phyloP scores from a whole-genome alignment of 2,888 invertebrate species.

The Hirtodrosophila histrioides region DNA sequence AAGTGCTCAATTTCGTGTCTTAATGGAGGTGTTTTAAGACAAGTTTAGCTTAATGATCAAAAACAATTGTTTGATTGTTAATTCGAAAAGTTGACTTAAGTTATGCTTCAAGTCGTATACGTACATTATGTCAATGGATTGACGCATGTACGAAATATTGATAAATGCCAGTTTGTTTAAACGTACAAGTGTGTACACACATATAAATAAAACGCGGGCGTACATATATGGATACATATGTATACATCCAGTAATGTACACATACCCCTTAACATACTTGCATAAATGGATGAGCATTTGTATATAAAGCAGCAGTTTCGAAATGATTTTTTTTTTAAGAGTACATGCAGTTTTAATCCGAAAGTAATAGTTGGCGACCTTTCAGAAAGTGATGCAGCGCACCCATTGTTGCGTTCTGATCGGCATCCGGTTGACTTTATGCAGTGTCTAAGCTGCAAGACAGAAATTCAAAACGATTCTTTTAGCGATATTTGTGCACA shows the following conservation, averaged over 20 bases:
- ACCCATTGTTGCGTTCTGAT: constrained; percentile 75
- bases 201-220: not conserved
- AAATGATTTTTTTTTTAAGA: constrained; percentile 7
- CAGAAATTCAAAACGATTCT: constrained; percentile 62
- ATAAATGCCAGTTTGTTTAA: too few relatives aligned
- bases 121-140: too few relatives aligned
- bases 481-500: constrained; percentile 79
- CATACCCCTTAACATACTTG: not conserved
- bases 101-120: too few relatives aligned
- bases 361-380: constrained; percentile 34
- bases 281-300: constrained; percentile 28
- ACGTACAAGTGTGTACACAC: not conserved
- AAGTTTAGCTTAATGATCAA: not conserved
- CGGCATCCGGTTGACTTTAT: constrained; percentile 57
- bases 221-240: not conserved
- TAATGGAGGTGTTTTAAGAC: not conserved
- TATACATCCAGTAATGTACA: not conserved
- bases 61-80: too few relatives aligned
- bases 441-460: constrained; percentile 77
- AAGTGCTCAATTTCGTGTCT: not conserved
- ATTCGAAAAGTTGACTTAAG: too few relatives aligned
- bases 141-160: too few relatives aligned
- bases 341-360: constrained; percentile 1
- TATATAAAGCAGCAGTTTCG: not conserved
- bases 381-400: constrained; percentile 82